Evolutionary conservation across 23 tunicate genomes (phyloP).

Genomic region (Oikopleura albicans): DNA sequence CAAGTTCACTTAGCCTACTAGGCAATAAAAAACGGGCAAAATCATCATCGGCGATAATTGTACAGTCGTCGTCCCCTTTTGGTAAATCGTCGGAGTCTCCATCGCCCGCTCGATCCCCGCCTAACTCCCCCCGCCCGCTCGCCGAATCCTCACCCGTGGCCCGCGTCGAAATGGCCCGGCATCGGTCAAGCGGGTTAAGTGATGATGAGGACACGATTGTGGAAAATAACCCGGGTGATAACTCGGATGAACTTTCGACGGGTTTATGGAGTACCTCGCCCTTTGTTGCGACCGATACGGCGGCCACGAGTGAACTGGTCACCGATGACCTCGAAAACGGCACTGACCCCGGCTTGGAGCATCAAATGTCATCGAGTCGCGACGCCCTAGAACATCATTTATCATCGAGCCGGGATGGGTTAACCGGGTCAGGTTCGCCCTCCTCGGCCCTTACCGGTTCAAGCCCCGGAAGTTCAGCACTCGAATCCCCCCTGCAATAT

Average conservation of each 20-base stretch:
- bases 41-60: too few relatives aligned
- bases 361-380: not conserved
- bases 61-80: too few relatives aligned
- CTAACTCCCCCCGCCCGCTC: not conserved
- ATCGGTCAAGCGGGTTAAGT: too few relatives aligned
- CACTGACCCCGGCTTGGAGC: not conserved
- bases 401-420: not conserved
- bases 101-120: not conserved
- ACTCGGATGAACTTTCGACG: not conserved
- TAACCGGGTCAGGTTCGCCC: not conserved
- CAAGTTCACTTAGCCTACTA: too few relatives aligned
- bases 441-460: not conserved
- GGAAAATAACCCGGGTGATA: not conserved
- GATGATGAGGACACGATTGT: not conserved
- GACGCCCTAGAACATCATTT: not conserved
- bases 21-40: too few relatives aligned
- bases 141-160: not conserved
- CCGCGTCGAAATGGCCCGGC: not conserved
- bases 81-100: not conserved
- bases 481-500: not conserved
- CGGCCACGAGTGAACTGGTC: not conserved
- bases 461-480: not conserved
- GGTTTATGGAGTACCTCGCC: not conserved
- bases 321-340: not conserved
- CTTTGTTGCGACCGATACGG: not conserved